phyloP scores from a whole-genome alignment of 2,113 vertebrate genomes.

The Pterocles burchelli region DNA sequence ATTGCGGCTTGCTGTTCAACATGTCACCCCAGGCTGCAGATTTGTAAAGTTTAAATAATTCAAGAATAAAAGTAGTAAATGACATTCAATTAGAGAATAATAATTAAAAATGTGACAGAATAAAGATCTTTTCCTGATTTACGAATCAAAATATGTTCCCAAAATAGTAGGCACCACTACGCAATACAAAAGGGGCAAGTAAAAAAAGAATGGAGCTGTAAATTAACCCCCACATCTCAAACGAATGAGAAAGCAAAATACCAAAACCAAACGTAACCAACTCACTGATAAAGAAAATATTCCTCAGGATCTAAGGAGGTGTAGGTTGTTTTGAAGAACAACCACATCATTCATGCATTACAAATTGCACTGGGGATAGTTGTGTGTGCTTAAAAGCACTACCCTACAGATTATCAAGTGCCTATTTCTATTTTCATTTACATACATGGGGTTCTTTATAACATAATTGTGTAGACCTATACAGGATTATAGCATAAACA shows the following conservation, averaged over 20 bases:
- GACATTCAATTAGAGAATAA: background rate
- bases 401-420: background rate
- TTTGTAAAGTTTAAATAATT: background rate
- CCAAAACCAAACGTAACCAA: background rate
- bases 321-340: background rate
- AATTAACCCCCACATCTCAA: background rate
- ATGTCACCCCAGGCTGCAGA: background rate
- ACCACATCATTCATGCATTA: background rate
- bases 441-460: background rate
- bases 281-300: background rate
- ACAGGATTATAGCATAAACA: background rate
- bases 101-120: background rate
- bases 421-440: background rate
- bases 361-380: background rate
- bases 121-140: background rate
- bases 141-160: background rate
- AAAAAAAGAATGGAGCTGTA: background rate
- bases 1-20: background rate
- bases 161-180: background rate
- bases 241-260: background rate
- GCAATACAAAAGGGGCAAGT: background rate
- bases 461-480: background rate
- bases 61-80: background rate
- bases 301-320: background rate
- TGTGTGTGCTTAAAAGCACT: background rate